Percentiles rank a stretch among this genome's conserved stretches.
These are phyloP conservation scores for Acanthosoma haemorrhoidale DNA, from an alignment of 2,888 invertebrate species.

Conservation along the genomic window DNA sequence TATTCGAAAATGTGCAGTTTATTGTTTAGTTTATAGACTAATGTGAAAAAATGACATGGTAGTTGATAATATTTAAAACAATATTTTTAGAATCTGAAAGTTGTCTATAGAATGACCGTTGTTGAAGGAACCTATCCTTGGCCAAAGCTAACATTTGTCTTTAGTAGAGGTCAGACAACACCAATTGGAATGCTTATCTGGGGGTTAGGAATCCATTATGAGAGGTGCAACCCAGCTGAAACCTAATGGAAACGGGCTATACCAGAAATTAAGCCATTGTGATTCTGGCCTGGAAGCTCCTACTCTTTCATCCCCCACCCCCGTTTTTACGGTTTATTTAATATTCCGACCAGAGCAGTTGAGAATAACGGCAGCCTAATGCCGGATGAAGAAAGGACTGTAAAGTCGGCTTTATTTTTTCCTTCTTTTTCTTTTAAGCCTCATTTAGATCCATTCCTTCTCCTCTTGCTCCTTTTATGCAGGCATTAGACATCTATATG, in stretches of 20 bases:
- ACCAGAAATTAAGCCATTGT: conserved; percentile 10
- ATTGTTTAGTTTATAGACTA: no score
- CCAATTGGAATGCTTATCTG: no score
- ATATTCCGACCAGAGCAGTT: conserved; percentile 1
- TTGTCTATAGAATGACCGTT: no score
- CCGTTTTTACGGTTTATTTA: conserved; percentile 10
- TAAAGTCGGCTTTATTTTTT: not conserved
- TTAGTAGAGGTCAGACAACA: no score
- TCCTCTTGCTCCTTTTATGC: not conserved
- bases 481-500: not conserved
- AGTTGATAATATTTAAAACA: no score
- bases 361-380: not conserved
- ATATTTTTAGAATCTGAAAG: no score
- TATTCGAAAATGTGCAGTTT: no score
- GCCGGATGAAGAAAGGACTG: conserved; percentile 1
- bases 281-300: not conserved
- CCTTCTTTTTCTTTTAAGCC: not conserved
- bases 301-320: not conserved
- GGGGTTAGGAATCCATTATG: not conserved
- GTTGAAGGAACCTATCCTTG: no score
- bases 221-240: not conserved
- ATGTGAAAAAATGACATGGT: no score
- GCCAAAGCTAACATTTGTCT: no score
- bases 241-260: not conserved
- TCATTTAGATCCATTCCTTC: conserved; percentile 4